phyloP scores from a whole-genome alignment of 2,113 vertebrate species.

The Salvelinus fontinalis region DNA sequence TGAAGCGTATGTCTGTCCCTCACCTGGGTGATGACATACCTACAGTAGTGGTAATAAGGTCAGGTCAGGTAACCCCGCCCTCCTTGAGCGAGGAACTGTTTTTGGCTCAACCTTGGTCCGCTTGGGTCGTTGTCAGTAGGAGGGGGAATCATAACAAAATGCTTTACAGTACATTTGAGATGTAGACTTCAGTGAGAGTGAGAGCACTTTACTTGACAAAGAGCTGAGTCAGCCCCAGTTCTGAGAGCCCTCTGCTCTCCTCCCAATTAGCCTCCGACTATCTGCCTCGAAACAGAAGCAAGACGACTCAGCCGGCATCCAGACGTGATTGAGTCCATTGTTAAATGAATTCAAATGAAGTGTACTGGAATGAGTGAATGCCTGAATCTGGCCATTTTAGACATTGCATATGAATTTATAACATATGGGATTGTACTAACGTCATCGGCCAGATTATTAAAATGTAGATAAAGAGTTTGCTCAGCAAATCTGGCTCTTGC shows the following conservation, averaged over 20 bases:
- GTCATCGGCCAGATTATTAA: too few species aligned
- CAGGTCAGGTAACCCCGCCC: too few species aligned
- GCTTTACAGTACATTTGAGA: neutral
- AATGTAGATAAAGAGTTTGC: neutral
- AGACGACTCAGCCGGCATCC: constrained; percentile 24
- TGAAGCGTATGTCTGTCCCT: neutral
- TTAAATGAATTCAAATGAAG: constrained; percentile 32
- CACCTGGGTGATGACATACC: neutral
- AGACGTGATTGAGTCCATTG: constrained; percentile 28
- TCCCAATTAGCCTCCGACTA: neutral
- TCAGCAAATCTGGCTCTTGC: constrained; percentile 26
- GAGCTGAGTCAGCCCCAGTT: constrained; percentile 10
- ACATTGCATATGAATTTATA: constrained; percentile 40
- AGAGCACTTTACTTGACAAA: constrained; percentile 33
- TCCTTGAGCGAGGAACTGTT: neutral
- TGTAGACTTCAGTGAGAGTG: neutral
- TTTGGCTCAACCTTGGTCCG: too few species aligned
- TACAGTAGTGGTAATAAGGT: too few species aligned
- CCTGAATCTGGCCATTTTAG: constrained; percentile 14
- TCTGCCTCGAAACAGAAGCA: constrained; percentile 11
- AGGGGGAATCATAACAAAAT: too few species aligned
- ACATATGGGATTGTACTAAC: neutral
- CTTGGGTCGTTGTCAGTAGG: too few species aligned
- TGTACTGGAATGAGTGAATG: constrained; percentile 20
- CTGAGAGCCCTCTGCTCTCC: neutral